These are phyloP conservation scores for Corythucha ciliata DNA, from an alignment of 2,888 invertebrate genomes.

Conservation along the genomic window DNA sequence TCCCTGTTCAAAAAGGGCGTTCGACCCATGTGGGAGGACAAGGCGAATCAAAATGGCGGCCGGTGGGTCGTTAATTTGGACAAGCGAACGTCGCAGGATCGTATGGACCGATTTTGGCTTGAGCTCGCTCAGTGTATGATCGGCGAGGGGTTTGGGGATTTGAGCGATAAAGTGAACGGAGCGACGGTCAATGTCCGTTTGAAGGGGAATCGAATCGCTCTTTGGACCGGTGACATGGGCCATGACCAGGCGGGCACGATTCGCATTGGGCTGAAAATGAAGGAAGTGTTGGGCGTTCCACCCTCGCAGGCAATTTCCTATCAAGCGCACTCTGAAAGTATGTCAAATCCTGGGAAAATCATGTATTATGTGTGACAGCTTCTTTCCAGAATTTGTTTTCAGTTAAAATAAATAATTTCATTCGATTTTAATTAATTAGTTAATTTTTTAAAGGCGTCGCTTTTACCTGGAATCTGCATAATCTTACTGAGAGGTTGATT, in stretches of 20 bases:
- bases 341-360: too few species aligned
- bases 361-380: too few species aligned
- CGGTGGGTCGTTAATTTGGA: slow-evolving; percentile 82
- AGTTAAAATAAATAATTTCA: too few species aligned
- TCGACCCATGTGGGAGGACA: slow-evolving; percentile 93
- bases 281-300: slow-evolving; percentile 68
- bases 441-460: too few species aligned
- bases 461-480: too few species aligned
- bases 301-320: slow-evolving; percentile 58
- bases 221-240: slow-evolving; percentile 82
- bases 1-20: slow-evolving; percentile 75
- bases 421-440: too few species aligned
- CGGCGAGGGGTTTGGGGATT: slow-evolving; percentile 88
- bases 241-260: slow-evolving; percentile 62
- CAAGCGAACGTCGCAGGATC: slow-evolving; percentile 58
- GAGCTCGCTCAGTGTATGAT: slow-evolving; percentile 73
- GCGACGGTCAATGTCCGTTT: slow-evolving; percentile 88
- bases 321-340: slow-evolving; percentile 74
- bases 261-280: slow-evolving; percentile 82
- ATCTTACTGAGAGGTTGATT: too few species aligned
- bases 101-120: slow-evolving; percentile 77
- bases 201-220: slow-evolving; percentile 86
- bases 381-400: too few species aligned
- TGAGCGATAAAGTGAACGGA: slow-evolving; percentile 88
- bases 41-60: slow-evolving; percentile 75